Conservation (phyloP, 2,888 invertebrate species). For the Sinelater perroti region DNA sequence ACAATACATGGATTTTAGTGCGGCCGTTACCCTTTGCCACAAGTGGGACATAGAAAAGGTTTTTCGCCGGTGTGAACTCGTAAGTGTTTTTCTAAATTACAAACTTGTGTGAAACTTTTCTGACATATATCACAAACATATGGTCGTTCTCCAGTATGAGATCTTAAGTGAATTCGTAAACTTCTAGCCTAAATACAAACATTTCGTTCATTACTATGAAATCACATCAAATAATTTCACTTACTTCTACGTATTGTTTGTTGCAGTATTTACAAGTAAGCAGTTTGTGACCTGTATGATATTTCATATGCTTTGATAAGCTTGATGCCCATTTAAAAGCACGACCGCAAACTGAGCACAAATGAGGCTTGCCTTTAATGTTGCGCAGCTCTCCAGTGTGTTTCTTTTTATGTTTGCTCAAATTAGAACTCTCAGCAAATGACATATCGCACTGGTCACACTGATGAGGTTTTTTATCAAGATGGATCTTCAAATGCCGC, state of each 20-base stretch:
- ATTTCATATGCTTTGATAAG: constrained; percentile 64
- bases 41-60: constrained; percentile 59
- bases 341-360: constrained; percentile 62
- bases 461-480: constrained; percentile 61
- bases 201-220: too few species aligned
- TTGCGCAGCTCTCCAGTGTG: constrained; percentile 63
- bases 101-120: constrained; percentile 59
- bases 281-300: constrained; percentile 63
- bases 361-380: constrained; percentile 59
- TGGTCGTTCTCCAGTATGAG: constrained; percentile 61
- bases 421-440: constrained; percentile 63
- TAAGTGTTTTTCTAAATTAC: constrained; percentile 60
- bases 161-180: constrained; percentile 59
- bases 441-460: constrained; percentile 63
- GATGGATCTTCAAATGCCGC: constrained; percentile 62
- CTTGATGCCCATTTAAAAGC: constrained; percentile 64
- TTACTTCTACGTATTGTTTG: constrained; percentile 62
- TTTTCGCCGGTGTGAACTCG: constrained; percentile 61
- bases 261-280: constrained; percentile 61
- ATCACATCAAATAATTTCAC: constrained; percentile 17
- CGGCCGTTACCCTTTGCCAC: constrained; percentile 57
- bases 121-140: constrained; percentile 58
- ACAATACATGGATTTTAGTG: background rate
- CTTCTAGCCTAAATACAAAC: constrained; percentile 54
- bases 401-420: constrained; percentile 63